Conservation (phyloP, 2,113 vertebrate genomes). For the Gymnogyps californianus region DNA sequence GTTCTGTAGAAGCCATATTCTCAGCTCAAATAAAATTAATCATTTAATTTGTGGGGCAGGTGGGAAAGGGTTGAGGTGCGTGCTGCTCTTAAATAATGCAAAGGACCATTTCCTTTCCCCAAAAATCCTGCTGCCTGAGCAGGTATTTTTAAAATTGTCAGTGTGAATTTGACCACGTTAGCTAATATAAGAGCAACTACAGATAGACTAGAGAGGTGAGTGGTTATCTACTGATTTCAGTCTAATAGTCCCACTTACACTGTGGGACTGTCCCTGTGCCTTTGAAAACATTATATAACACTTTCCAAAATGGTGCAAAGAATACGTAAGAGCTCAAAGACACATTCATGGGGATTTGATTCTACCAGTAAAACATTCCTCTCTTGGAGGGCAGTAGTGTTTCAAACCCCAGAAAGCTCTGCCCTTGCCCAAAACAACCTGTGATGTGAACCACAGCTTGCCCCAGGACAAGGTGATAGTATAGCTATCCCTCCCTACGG, state of each 20-base stretch:
- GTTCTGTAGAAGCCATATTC: background rate
- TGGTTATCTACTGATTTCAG: background rate
- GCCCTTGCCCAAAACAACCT: background rate
- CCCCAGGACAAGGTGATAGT: background rate
- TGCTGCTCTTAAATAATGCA: background rate
- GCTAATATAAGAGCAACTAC: background rate
- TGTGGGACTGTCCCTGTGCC: background rate
- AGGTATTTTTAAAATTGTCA: background rate
- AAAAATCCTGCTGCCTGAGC: background rate
- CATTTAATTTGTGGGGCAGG: background rate
- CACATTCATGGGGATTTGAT: background rate
- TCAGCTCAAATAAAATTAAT: background rate
- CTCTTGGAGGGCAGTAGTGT: background rate
- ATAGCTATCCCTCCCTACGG: too few relatives aligned
- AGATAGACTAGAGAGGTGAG: background rate
- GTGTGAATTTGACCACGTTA: background rate
- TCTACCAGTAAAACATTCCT: background rate
- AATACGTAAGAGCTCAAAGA: background rate
- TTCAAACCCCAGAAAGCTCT: background rate
- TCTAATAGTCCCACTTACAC: background rate
- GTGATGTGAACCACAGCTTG: background rate
- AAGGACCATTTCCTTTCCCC: background rate
- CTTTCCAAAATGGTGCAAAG: background rate
- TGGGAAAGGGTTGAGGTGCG: background rate
- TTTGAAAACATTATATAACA: background rate